Conservation (phyloP, 2,113 vertebrate species). For the Calyptommatus sinebrachiatus region DNA sequence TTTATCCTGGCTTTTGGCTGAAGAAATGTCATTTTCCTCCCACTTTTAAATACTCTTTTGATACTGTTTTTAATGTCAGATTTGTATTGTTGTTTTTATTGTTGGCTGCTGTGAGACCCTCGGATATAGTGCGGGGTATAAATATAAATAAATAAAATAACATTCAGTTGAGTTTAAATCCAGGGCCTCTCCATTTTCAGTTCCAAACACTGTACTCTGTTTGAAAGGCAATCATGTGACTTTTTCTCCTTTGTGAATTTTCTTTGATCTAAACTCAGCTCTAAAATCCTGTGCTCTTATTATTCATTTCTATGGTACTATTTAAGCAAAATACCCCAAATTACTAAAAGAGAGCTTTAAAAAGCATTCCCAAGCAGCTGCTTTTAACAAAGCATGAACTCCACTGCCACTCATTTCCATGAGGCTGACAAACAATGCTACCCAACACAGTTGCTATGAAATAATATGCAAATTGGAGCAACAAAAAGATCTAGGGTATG, state of each 20-base stretch:
- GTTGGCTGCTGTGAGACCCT: too few relatives aligned
- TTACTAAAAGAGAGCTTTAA: not conserved
- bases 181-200: not conserved
- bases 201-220: too few relatives aligned
- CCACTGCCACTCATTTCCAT: not conserved
- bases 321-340: not conserved
- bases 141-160: too few relatives aligned
- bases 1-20: too few relatives aligned
- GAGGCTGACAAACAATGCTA: not conserved
- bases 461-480: not conserved
- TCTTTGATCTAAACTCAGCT: not conserved
- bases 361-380: not conserved
- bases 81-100: too few relatives aligned
- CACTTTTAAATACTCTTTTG: too few relatives aligned
- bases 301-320: not conserved
- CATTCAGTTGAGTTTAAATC: not conserved
- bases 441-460: not conserved
- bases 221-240: not conserved
- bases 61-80: too few relatives aligned
- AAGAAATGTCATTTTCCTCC: too few relatives aligned
- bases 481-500: not conserved
- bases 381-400: slow-evolving; percentile 12
- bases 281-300: not conserved
- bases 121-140: too few relatives aligned
- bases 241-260: not conserved